A percentile compares a stretch with the other conserved stretches of the same genome.
Evolutionary conservation across 2,797 vertebrate species (phyloP).

Genomic region (Ctenochaetus hawaiiensis): DNA sequence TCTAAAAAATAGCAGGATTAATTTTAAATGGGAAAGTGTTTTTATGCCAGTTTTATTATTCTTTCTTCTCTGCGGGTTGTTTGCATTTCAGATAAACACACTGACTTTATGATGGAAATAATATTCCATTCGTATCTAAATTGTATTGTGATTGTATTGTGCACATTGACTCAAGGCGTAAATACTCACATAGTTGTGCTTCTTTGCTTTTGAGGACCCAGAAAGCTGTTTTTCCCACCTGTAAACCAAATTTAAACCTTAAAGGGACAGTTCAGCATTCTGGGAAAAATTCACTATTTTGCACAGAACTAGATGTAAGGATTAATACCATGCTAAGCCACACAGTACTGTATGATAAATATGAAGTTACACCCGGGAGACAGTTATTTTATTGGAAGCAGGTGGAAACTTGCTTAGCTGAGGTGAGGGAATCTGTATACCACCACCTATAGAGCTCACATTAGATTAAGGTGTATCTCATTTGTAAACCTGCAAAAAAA

Average conservation of each 20-base stretch:
- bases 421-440: background rate
- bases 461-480: background rate
- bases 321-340: background rate
- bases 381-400: background rate
- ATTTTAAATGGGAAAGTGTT: too few species aligned
- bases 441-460: background rate
- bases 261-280: background rate
- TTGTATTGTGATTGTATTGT: background rate
- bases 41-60: background rate
- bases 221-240: background rate
- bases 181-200: background rate
- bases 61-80: background rate
- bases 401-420: background rate
- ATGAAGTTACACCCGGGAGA: background rate
- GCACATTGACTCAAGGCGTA: background rate
- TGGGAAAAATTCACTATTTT: background rate
- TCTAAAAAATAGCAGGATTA: background rate
- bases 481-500: conserved; percentile 7
- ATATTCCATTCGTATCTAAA: background rate
- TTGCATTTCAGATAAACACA: background rate
- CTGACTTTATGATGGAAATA: background rate
- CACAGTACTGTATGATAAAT: conserved; percentile 1
- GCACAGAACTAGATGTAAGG: background rate
- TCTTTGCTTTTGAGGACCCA: background rate
- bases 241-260: background rate